Percentiles rank a stretch among this genome's conserved stretches.
Evolutionary conservation across 30 jellyfish, hydroid and myxozoan genomes (phyloP).

Genomic region (Haliclystus octoradiatus): DNA sequence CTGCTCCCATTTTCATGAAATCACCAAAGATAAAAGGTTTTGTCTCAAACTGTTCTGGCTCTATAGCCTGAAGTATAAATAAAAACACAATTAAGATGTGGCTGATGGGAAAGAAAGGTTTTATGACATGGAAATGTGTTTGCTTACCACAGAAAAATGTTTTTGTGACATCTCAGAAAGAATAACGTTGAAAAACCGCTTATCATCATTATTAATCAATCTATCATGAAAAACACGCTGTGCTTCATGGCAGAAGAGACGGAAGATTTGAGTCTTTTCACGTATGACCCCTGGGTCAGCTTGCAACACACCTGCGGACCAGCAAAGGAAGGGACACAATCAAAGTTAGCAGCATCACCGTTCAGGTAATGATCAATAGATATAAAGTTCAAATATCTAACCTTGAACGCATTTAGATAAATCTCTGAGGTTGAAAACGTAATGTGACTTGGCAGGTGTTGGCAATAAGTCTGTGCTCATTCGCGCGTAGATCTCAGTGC

Average conservation of each 20-base stretch:
- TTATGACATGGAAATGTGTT: background rate
- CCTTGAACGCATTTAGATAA: conserved; percentile 94
- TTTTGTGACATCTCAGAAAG: conserved; percentile 79
- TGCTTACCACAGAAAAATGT: conserved; percentile 74
- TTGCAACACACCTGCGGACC: conserved; percentile 56
- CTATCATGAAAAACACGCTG: conserved; percentile 96
- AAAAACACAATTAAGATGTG: no score
- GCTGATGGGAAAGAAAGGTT: background rate
- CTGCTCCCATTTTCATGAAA: conserved; percentile 79
- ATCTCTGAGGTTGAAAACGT: conserved; percentile 81
- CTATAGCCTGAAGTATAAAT: conserved; percentile 29
- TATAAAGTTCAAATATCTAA: background rate
- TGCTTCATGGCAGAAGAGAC: conserved; percentile 70
- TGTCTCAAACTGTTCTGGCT: conserved; percentile 46
- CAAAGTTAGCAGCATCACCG: background rate
- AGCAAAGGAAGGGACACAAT: background rate
- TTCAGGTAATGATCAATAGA: background rate
- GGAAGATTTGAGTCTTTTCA: conserved; percentile 76
- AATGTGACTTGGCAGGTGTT: conserved; percentile 96
- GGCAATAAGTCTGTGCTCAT: conserved; percentile 93
- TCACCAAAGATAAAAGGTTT: conserved; percentile 82
- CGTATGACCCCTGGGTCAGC: conserved; percentile 93
- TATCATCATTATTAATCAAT: conserved; percentile 72
- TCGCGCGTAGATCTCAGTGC: conserved; percentile 75
- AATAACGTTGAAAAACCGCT: conserved; percentile 63